Percentiles rank a stretch among this genome's conserved stretches.
These are phyloP conservation scores for Phoxinus dragarum DNA, from an alignment of 2,797 vertebrate species.

Conservation along the genomic window DNA sequence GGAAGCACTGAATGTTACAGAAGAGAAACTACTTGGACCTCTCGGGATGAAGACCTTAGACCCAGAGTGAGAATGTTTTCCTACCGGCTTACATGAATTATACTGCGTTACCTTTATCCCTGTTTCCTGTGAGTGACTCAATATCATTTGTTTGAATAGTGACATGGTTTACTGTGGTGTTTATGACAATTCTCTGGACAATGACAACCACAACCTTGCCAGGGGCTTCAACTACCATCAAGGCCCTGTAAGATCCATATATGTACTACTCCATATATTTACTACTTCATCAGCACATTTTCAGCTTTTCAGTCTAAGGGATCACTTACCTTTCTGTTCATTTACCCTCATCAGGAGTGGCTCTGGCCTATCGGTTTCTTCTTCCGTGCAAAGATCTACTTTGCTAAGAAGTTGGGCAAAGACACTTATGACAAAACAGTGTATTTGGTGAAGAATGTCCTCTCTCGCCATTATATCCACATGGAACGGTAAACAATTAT, in stretches of 20 bases:
- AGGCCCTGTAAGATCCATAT: constrained; percentile 87
- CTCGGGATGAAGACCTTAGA: constrained; percentile 98
- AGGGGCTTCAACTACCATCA: constrained; percentile 99
- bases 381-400: constrained; percentile 93
- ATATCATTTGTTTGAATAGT: constrained; percentile 69
- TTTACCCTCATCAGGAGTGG: constrained; percentile 85
- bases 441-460: constrained; percentile 89
- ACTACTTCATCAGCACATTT: not conserved
- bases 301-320: not conserved
- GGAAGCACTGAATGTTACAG: constrained; percentile 87
- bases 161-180: constrained; percentile 97
- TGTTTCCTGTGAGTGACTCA: not conserved
- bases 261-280: too few relatives aligned
- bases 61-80: constrained; percentile 86
- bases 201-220: constrained; percentile 90
- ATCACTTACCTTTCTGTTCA: not conserved
- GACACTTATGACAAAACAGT: constrained; percentile 81
- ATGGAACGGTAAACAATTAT: constrained; percentile 86
- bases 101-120: not conserved
- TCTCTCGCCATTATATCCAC: constrained; percentile 92
- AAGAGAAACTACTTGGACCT: constrained; percentile 93
- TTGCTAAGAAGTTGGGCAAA: constrained; percentile 85
- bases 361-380: constrained; percentile 97
- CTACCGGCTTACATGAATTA: not conserved
- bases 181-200: constrained; percentile 94